A percentile compares a stretch with the other conserved stretches of the same genome.
These are phyloP conservation scores for Pentalonia nigronervosa DNA, from an alignment of 1,140 invertebrate species.

Conservation along the genomic window DNA sequence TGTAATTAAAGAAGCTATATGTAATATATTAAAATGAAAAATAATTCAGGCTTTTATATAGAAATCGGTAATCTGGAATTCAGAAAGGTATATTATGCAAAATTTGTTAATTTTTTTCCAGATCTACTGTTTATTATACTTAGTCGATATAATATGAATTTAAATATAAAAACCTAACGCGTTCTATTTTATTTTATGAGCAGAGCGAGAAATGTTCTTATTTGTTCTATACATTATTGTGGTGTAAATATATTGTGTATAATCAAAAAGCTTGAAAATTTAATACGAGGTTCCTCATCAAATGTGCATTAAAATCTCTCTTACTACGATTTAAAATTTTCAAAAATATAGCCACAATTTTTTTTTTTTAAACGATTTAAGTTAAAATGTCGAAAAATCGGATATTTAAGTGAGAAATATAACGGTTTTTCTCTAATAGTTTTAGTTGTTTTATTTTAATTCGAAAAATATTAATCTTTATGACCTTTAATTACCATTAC, in stretches of 20 bases:
- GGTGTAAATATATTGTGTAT: not conserved
- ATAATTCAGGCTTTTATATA: not conserved
- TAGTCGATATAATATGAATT: not conserved
- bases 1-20: not conserved
- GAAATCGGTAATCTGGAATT: not conserved
- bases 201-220: not conserved
- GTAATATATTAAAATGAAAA: not conserved
- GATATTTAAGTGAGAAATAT: not conserved
- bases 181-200: not conserved
- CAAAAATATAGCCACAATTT: not conserved
- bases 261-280: not conserved
- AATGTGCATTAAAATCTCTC: not conserved
- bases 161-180: not conserved
- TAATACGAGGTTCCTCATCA: not conserved
- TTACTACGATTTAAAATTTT: not conserved
- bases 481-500: too few species aligned
- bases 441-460: not conserved
- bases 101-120: not conserved
- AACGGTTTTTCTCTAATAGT: not conserved
- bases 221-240: not conserved
- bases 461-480: not conserved
- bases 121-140: not conserved
- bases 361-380: not conserved
- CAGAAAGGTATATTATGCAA: not conserved
- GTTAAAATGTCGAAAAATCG: not conserved